Evolutionary conservation across 2,797 vertebrate species (phyloP).

Genomic region (Poecilia picta): DNA sequence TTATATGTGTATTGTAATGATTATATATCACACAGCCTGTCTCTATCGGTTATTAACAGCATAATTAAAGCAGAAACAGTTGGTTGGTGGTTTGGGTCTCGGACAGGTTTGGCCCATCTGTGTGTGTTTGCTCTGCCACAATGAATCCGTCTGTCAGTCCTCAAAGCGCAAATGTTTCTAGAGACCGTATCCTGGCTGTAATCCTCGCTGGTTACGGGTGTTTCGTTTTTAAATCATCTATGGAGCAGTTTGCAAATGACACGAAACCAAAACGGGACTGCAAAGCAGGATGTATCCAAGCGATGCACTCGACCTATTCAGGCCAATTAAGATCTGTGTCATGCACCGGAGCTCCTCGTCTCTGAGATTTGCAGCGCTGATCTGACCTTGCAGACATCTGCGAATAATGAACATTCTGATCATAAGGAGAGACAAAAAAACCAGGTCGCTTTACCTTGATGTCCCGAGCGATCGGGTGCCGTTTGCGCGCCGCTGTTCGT

Average conservation of each 20-base stretch:
- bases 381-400: slow-evolving; percentile 81
- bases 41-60: not conserved
- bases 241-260: slow-evolving; percentile 48
- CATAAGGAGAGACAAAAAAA: not conserved
- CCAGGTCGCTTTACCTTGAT: slow-evolving; percentile 65
- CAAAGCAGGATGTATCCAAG: slow-evolving; percentile 25
- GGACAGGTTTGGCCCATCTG: slow-evolving; percentile 46
- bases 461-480: slow-evolving; percentile 50
- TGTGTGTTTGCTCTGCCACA: slow-evolving; percentile 26
- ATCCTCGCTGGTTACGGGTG: slow-evolving; percentile 9
- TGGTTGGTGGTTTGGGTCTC: slow-evolving; percentile 32
- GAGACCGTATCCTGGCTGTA: slow-evolving; percentile 37
- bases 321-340: slow-evolving; percentile 52
- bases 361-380: slow-evolving; percentile 34
- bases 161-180: slow-evolving; percentile 64
- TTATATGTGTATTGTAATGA: not conserved
- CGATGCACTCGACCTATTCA: slow-evolving; percentile 39
- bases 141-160: slow-evolving; percentile 56
- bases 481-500: slow-evolving; percentile 62
- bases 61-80: slow-evolving; percentile 11
- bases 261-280: slow-evolving; percentile 7
- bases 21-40: not conserved
- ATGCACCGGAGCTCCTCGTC: slow-evolving; percentile 7
- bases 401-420: not conserved
- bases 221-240: not conserved